A percentile compares a stretch with the other conserved stretches of the same genome.
phyloP scores from a whole-genome alignment of 2,888 invertebrate genomes.

The Microctonus brassicae region DNA sequence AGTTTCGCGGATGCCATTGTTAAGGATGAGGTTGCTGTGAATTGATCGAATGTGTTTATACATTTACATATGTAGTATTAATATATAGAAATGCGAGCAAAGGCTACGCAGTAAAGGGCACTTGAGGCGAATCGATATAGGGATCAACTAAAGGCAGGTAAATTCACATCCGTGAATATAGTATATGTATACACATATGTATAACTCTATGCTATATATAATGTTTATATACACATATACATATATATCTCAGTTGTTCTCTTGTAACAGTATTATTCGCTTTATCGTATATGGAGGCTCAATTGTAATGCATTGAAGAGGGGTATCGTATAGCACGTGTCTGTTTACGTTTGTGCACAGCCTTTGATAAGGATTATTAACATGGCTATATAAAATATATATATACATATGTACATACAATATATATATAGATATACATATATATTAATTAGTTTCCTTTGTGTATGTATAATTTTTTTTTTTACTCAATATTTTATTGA shows the following conservation, averaged over 20 bases:
- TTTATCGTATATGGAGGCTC: not conserved
- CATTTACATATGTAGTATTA: no score
- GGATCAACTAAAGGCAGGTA: not conserved
- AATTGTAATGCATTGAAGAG: not conserved
- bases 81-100: not conserved
- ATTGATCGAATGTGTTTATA: constrained; percentile 52
- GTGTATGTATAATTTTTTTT: no score
- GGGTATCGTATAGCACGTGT: constrained; percentile 5
- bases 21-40: constrained; percentile 59
- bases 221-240: no score
- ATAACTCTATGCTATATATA: no score
- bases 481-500: no score
- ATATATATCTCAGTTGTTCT: constrained; percentile 3
- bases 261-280: not conserved
- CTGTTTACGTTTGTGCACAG: not conserved
- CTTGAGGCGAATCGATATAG: not conserved
- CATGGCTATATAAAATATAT: no score
- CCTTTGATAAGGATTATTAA: constrained; percentile 4
- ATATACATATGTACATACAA: no score
- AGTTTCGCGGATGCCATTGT: constrained; percentile 38
- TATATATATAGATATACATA: no score
- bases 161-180: not conserved
- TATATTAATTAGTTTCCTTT: no score
- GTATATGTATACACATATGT: not conserved
- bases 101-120: not conserved